A percentile compares a stretch with the other conserved stretches of the same genome.
Evolutionary conservation across 2,113 vertebrate species (phyloP).

Genomic region (Amblyornis subalaris): DNA sequence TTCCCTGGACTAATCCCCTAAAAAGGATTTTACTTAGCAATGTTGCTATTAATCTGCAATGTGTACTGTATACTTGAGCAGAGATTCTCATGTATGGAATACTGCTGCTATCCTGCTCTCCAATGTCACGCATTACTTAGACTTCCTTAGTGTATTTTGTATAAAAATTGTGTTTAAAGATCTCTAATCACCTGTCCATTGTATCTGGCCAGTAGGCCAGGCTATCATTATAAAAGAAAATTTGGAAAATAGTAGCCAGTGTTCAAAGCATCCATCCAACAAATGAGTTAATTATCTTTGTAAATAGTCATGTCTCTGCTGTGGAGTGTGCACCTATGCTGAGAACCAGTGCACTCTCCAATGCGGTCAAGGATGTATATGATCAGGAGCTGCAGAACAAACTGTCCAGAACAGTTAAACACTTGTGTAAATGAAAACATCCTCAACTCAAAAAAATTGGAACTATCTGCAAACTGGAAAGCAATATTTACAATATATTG

Average conservation of each 20-base stretch:
- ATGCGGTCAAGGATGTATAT: accelerated
- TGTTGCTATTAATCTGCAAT: neutral
- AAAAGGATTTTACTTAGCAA: neutral
- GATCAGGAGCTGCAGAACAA: neutral
- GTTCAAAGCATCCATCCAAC: neutral
- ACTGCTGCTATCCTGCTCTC: neutral
- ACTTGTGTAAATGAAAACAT: neutral
- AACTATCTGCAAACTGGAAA: neutral
- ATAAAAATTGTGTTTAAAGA: neutral
- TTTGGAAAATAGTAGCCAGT: neutral
- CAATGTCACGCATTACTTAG: neutral
- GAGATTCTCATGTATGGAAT: neutral
- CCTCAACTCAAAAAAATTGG: neutral
- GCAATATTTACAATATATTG: neutral
- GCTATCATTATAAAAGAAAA: neutral
- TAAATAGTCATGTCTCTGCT: neutral
- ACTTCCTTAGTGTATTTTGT: neutral
- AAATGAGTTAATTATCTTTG: neutral
- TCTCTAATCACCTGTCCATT: neutral
- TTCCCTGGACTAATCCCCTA: neutral
- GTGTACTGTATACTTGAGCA: neutral
- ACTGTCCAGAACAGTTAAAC: neutral
- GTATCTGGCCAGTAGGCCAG: neutral
- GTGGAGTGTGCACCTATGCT: neutral
- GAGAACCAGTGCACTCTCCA: neutral